Conservation (phyloP, 2,113 vertebrate species). For the Macrotis lagotis region DNA sequence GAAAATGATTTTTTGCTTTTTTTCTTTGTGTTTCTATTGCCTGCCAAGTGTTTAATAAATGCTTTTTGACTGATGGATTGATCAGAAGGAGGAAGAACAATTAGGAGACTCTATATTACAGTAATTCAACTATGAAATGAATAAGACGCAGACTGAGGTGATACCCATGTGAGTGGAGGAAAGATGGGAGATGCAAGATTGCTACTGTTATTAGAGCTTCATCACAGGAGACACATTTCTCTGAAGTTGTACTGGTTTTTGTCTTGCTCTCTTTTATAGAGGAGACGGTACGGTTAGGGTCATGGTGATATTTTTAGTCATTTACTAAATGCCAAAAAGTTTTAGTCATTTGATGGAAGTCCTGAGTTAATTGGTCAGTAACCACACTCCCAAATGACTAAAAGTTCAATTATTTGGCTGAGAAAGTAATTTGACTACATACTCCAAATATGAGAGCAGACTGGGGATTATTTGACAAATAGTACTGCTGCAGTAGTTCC, state of each 20-base stretch:
- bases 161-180: background rate
- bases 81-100: constrained; percentile 33
- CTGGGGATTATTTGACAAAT: constrained; percentile 18
- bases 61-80: constrained; percentile 45
- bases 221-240: constrained; percentile 32
- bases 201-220: constrained; percentile 44
- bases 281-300: constrained; percentile 26
- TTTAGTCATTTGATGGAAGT: constrained; percentile 59
- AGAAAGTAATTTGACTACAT: constrained; percentile 52
- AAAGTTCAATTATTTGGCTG: constrained; percentile 37
- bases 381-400: constrained; percentile 54
- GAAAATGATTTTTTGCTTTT: background rate
- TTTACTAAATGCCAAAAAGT: constrained; percentile 46
- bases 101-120: background rate
- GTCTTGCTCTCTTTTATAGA: constrained; percentile 29
- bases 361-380: constrained; percentile 34
- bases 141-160: background rate
- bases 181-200: background rate
- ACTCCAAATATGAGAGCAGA: constrained; percentile 54
- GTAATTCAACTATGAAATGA: background rate
- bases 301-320: constrained; percentile 54
- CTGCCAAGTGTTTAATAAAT: constrained; percentile 13
- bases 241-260: constrained; percentile 14
- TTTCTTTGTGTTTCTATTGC: background rate
- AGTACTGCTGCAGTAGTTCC: background rate